Conservation (phyloP, 2,797 vertebrate genomes). For the Hylomyscus alleni region DNA sequence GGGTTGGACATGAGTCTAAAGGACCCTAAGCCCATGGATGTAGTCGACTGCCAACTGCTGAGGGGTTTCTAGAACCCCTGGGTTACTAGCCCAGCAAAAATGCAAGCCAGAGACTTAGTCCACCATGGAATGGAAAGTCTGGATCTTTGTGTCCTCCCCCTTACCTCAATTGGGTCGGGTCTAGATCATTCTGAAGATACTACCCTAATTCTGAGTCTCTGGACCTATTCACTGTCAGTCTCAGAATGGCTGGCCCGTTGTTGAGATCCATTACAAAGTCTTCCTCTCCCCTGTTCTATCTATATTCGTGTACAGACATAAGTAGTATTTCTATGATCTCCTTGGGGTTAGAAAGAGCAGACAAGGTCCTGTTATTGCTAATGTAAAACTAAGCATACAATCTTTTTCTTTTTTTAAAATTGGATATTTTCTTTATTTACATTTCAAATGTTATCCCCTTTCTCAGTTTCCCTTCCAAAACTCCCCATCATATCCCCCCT, state of each 20-base stretch:
- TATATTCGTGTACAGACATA: background rate
- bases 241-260: background rate
- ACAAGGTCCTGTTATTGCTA: background rate
- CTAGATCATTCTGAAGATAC: background rate
- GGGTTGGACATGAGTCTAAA: background rate
- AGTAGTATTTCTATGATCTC: no score
- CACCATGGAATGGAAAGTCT: background rate
- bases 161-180: no score
- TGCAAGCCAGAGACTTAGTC: background rate
- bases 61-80: background rate
- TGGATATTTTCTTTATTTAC: no score
- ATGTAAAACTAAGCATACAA: background rate
- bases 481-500: no score
- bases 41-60: background rate
- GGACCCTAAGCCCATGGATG: background rate
- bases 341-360: background rate
- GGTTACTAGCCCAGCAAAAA: background rate
- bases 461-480: no score
- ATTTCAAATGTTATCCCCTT: no score
- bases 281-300: background rate
- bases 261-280: no score
- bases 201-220: background rate
- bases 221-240: background rate
- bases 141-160: background rate
- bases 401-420: no score